Evolutionary conservation across 2,113 vertebrate species (phyloP), one percentile per base, ranked within the genome.

Genomic region (Bostrychus sinensis): DNA sequence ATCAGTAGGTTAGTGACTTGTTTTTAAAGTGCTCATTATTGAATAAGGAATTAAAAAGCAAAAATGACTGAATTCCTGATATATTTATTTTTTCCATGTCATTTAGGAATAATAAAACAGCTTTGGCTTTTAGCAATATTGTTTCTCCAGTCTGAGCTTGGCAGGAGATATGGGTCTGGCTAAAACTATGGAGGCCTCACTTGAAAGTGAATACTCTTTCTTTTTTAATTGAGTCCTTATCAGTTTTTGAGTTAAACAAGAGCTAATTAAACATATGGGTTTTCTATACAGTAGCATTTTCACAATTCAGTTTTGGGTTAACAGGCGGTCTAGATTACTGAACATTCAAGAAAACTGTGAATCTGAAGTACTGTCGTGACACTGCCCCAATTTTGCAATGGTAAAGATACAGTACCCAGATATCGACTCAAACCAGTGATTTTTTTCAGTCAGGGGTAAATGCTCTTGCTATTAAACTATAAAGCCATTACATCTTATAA

Each of bases 161-260:
- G 46, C 46, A 51, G 43, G 1, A 13, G 20, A n/a, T n/a, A n/a
- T n/a, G n/a, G n/a, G n/a, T n/a, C n/a, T n/a, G n/a, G n/a, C 42
- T 20, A 45, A 26, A 26, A 50, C 13, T 16, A 26, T 22, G 23
- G 4, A 50, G 23, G 2, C 23, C 16, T 23, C n/a, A n/a, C n/a
- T n/a, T n/a, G n/a, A 26, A n/a, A 20, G 4, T 45, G 3, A 10
- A 3, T 25, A 50, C 46, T 50, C 25, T 16, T 16, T 13, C 23
- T 7, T 26, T 23, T 50, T 50, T 28, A 50, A 50, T 50, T 50
- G 46, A 50, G 46, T 25, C 16, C 46, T 50, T 50, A 50, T 50
- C 23, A 28, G 13, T 26, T 46, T n/a, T 50, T 22, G 23, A 25
- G 46, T 50, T 50, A 50, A 13, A 26, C 46, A 50, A 50, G 23